These are phyloP conservation scores for Steinernema carpocapsae DNA, from an alignment of 2,888 invertebrate species.

Conservation along the genomic window DNA sequence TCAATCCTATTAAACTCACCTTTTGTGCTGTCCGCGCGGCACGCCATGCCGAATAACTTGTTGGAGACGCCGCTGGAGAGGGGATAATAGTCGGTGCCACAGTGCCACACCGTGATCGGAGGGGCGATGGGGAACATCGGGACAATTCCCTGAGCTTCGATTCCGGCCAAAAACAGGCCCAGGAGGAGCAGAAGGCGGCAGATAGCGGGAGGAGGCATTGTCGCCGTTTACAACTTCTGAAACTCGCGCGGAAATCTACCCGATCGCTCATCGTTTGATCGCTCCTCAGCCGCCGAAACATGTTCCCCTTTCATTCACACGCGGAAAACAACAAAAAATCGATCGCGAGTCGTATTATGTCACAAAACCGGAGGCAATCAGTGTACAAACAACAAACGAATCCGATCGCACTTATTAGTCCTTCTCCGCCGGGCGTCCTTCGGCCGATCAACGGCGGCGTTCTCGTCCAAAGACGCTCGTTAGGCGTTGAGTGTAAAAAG, in stretches of 20 bases:
- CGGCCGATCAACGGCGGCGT: background rate
- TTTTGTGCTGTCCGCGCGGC: background rate
- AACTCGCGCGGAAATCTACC: slow-evolving; percentile 9
- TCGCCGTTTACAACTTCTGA: background rate
- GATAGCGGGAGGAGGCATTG: background rate
- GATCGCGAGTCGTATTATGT: slow-evolving; percentile 9
- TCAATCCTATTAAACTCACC: slow-evolving; percentile 14
- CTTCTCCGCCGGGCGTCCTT: background rate
- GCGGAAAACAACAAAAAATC: slow-evolving; percentile 21
- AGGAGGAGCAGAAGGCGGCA: background rate
- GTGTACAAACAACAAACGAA: background rate
- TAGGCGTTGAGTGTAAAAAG: slow-evolving; percentile 13
- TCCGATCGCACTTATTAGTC: slow-evolving; percentile 1
- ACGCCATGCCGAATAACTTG: background rate
- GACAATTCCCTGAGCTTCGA: background rate
- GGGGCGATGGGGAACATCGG: background rate
- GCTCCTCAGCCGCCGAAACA: background rate
- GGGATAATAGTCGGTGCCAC: background rate
- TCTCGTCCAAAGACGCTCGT: background rate
- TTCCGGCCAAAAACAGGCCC: background rate
- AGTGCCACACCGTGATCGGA: slow-evolving; percentile 5
- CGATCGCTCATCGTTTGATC: too few relatives aligned
- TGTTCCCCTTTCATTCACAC: slow-evolving; percentile 6
- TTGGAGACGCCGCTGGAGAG: slow-evolving; percentile 11
- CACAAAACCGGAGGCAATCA: background rate